Conservation (phyloP, 2,113 vertebrate genomes). For the Oplegnathus fasciatus region DNA sequence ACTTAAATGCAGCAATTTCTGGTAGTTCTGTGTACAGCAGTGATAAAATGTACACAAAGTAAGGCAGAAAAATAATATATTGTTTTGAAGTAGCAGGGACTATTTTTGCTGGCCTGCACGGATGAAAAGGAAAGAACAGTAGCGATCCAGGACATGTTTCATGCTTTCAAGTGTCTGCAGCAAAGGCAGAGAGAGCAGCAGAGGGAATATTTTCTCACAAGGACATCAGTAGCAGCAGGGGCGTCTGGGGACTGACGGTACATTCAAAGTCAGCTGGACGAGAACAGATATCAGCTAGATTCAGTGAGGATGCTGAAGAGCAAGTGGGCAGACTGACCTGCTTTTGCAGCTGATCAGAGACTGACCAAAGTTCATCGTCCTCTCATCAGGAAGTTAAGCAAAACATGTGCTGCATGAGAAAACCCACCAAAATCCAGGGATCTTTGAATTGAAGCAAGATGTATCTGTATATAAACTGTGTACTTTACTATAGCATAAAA, state of each 20-base stretch:
- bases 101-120: conserved; percentile 36
- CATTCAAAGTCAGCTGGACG: conserved; percentile 23
- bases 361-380: not conserved
- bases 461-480: not conserved
- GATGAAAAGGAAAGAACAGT: conserved; percentile 46
- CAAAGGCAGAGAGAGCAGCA: conserved; percentile 42
- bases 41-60: conserved; percentile 16
- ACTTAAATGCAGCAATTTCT: conserved; percentile 6
- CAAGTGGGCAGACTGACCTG: not conserved
- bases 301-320: conserved; percentile 13
- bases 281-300: conserved; percentile 27
- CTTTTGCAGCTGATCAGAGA: not conserved
- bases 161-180: conserved; percentile 59
- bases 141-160: conserved; percentile 42
- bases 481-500: not conserved
- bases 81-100: conserved; percentile 12
- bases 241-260: conserved; percentile 5
- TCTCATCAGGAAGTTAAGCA: conserved; percentile 5
- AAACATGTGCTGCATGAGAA: not conserved
- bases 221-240: conserved; percentile 35
- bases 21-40: not conserved
- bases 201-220: conserved; percentile 66
- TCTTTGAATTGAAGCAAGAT: not conserved
- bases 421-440: not conserved
- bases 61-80: not conserved